phyloP scores from a whole-genome alignment of 53 echinoderm and acorn worm species.

The Zoroaster sp. region DNA sequence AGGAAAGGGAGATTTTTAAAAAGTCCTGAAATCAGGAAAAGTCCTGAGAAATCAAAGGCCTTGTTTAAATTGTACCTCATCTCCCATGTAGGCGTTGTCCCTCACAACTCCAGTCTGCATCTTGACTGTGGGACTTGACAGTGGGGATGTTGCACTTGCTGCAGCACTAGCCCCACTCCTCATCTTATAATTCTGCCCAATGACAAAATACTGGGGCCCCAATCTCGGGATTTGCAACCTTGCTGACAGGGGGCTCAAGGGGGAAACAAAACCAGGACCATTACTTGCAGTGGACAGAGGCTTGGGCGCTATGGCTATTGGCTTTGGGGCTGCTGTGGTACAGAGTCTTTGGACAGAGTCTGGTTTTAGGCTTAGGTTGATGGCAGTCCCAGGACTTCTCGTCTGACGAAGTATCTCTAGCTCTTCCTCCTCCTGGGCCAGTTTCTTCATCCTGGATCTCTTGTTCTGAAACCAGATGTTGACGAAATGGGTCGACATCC shows the following conservation, averaged over 20 bases:
- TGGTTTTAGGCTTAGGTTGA: not conserved
- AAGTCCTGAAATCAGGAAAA: no score
- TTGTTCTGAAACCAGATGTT: constrained; percentile 99
- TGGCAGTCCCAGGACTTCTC: constrained; percentile 1
- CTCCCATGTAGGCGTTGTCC: not conserved
- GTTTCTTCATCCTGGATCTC: constrained; percentile 80
- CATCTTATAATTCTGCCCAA: not conserved
- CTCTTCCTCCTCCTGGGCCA: constrained; percentile 77
- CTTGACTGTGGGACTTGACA: not conserved
- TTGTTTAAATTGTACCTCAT: not conserved
- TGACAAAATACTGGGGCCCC: not conserved
- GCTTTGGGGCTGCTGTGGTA: not conserved
- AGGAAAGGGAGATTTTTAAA: no score
- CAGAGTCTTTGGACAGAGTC: not conserved
- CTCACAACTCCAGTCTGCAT: not conserved
- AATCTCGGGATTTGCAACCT: not conserved
- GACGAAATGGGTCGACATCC: constrained; percentile 86
- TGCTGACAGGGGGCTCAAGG: not conserved
- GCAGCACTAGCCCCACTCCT: not conserved
- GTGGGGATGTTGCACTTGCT: not conserved
- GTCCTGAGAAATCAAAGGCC: no score
- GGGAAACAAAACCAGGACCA: not conserved
- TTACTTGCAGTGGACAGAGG: not conserved
- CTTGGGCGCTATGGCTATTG: constrained; percentile 7
- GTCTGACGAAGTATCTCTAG: constrained; percentile 34